phyloP scores from a whole-genome alignment of 2,797 vertebrate species.

The Scomberomorus guttatus region DNA sequence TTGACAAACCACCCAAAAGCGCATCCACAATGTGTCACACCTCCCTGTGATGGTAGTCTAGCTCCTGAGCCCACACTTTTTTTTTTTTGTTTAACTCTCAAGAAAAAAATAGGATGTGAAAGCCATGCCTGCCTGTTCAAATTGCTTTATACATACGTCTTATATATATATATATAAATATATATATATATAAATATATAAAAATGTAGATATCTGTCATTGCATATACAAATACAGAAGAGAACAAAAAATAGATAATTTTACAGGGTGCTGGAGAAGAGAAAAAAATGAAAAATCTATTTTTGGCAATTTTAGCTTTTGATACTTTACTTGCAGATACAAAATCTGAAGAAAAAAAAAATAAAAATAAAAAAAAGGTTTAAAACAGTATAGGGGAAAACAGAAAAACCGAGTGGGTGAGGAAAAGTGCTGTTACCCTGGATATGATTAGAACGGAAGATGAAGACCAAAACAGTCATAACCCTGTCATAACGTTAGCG shows the following conservation, averaged over 20 bases:
- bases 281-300: constrained; percentile 89
- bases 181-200: constrained; percentile 85
- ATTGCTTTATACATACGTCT: constrained; percentile 99
- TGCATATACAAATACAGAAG: constrained; percentile 95
- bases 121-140: constrained; percentile 99
- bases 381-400: constrained; percentile 80
- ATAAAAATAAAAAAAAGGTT: constrained; percentile 83
- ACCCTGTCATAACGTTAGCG: constrained; percentile 54
- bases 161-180: constrained; percentile 84
- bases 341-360: constrained; percentile 91
- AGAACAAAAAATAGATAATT: constrained; percentile 99
- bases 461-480: constrained; percentile 79
- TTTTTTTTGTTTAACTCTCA: constrained; percentile 93
- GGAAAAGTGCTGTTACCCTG: constrained; percentile 78
- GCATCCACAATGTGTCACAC: constrained; percentile 88
- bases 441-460: constrained; percentile 80
- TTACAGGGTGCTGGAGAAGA: constrained; percentile 99
- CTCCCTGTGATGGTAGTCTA: constrained; percentile 66
- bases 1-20: constrained; percentile 61
- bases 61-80: constrained; percentile 80
- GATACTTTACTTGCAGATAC: constrained; percentile 97
- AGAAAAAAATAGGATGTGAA: constrained; percentile 99
- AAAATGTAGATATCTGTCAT: constrained; percentile 98
- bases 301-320: constrained; percentile 99
- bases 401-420: constrained; percentile 51